phyloP scores from a whole-genome alignment of 2,888 invertebrate genomes.

The Dynastes tityus region DNA sequence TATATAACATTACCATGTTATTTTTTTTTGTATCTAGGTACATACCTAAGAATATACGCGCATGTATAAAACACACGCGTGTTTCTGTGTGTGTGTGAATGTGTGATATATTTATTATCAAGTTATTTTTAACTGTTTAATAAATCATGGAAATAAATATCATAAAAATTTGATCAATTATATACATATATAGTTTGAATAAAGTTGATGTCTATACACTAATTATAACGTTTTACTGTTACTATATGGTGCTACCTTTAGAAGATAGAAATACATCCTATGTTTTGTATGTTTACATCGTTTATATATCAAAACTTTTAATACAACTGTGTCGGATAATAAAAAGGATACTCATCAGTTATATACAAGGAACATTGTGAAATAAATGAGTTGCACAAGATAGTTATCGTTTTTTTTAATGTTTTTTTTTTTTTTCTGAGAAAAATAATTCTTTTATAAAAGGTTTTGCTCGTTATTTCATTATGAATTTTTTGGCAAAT shows the following conservation, averaged over 20 bases:
- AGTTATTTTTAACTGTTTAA: not conserved
- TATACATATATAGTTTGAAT: conserved; percentile 11
- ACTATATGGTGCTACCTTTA: conserved; percentile 15
- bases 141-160: not conserved
- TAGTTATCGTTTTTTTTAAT: too few relatives aligned
- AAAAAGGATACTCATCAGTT: too few relatives aligned
- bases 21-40: not conserved
- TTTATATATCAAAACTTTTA: too few relatives aligned
- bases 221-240: conserved; percentile 17
- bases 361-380: too few relatives aligned
- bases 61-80: not conserved
- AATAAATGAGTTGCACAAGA: too few relatives aligned
- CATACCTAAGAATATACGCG: not conserved
- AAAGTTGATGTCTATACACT: conserved; percentile 14
- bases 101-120: conserved; percentile 5
- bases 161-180: not conserved
- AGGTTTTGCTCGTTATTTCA: too few relatives aligned
- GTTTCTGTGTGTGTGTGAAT: not conserved
- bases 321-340: too few relatives aligned
- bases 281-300: not conserved
- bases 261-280: not conserved
- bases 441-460: too few relatives aligned
- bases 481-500: too few relatives aligned
- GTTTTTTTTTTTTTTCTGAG: too few relatives aligned
- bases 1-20: not conserved